phyloP scores from a whole-genome alignment of 2,888 invertebrate genomes.

The Rhabditoides inermis region DNA sequence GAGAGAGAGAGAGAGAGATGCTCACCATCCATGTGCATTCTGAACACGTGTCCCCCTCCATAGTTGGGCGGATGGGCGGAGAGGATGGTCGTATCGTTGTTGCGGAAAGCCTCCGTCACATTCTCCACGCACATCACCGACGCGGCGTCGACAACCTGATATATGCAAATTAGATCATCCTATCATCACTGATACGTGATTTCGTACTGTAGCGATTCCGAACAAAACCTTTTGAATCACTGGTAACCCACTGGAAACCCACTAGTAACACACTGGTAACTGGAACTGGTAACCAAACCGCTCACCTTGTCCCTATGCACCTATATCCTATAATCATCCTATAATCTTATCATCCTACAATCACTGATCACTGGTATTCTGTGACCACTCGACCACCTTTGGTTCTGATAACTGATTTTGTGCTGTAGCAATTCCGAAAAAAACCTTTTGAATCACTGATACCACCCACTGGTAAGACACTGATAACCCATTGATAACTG shows the following conservation, averaged over 20 bases:
- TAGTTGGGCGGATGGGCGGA: constrained; percentile 41
- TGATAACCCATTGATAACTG: too few relatives aligned
- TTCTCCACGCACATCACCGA: constrained; percentile 46
- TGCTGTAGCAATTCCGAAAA: background rate
- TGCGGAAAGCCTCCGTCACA: constrained; percentile 40
- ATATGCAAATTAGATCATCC: background rate
- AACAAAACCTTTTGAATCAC: background rate
- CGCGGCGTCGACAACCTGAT: constrained; percentile 29
- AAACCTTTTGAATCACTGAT: background rate
- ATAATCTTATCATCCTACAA: too few relatives aligned
- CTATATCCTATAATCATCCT: too few relatives aligned
- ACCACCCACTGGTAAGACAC: too few relatives aligned
- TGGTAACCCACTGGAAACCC: too few relatives aligned
- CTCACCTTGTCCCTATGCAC: too few relatives aligned
- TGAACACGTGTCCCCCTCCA: constrained; percentile 36
- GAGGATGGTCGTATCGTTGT: constrained; percentile 47
- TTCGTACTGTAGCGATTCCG: background rate
- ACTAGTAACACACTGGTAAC: too few relatives aligned
- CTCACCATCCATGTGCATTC: constrained; percentile 40
- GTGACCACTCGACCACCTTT: too few relatives aligned
- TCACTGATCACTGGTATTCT: too few relatives aligned
- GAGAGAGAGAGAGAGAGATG: too few relatives aligned
- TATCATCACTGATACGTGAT: background rate
- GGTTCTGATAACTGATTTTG: background rate
- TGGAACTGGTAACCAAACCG: too few relatives aligned